Percentiles rank a stretch among this genome's conserved stretches.
Evolutionary conservation across 1,140 invertebrate species (phyloP).

Genomic region (Lepidostoma basale): DNA sequence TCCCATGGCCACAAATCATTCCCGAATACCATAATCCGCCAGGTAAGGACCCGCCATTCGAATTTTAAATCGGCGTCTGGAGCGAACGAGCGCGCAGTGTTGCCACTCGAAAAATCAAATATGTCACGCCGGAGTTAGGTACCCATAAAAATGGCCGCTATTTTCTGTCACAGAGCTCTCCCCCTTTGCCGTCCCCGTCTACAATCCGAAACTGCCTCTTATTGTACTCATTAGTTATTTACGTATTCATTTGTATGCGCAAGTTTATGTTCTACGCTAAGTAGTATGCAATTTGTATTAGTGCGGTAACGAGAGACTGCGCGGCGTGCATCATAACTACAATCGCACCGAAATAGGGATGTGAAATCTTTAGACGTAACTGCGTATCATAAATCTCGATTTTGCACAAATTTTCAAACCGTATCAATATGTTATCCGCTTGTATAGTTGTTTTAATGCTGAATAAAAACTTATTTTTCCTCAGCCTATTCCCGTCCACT

Average conservation of each 20-base stretch:
- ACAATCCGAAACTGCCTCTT: constrained; percentile 21
- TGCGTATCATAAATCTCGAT: too few relatives aligned
- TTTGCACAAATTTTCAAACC: too few relatives aligned
- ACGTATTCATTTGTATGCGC: constrained; percentile 28
- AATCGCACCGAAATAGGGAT: too few relatives aligned
- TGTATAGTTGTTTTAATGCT: too few relatives aligned
- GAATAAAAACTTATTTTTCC: too few relatives aligned
- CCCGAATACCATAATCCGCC: not conserved
- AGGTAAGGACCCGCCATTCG: not conserved
- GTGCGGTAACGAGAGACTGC: not conserved
- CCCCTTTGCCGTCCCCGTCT: constrained; percentile 1
- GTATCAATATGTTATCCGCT: too few relatives aligned
- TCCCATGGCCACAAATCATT: not conserved
- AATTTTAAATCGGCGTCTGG: not conserved
- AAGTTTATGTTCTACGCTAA: constrained; percentile 16
- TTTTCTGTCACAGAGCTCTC: constrained; percentile 1
- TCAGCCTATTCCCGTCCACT: too few relatives aligned
- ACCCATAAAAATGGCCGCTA: constrained; percentile 9
- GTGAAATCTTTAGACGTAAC: too few relatives aligned
- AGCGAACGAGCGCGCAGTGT: not conserved
- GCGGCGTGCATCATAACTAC: too few relatives aligned
- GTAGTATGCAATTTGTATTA: constrained; percentile 19
- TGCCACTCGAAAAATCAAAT: not conserved
- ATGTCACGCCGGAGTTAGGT: not conserved
- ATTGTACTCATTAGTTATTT: constrained; percentile 31